phyloP scores from a whole-genome alignment of 2,113 vertebrate genomes.

The Clarias magur region DNA sequence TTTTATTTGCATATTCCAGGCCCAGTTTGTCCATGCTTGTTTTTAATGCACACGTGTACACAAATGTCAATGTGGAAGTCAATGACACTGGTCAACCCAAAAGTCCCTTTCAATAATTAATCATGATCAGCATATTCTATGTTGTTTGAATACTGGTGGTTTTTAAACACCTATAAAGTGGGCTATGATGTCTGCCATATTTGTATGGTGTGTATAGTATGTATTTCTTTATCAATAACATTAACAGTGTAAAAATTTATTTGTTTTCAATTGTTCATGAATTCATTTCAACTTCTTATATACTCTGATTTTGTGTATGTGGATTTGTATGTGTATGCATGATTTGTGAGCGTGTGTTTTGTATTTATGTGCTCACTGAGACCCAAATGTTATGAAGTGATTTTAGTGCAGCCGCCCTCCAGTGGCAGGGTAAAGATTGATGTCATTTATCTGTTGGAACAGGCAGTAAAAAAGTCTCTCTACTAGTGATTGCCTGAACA shows the following conservation, averaged over 20 bases:
- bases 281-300: neutral
- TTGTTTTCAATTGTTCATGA: neutral
- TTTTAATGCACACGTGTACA: slow-evolving; percentile 53
- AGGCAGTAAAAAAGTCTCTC: slow-evolving; percentile 62
- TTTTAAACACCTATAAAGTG: neutral
- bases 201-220: neutral
- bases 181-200: neutral
- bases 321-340: slow-evolving; percentile 18
- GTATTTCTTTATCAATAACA: neutral
- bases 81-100: neutral
- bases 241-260: neutral
- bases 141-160: neutral
- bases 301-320: neutral
- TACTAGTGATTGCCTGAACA: slow-evolving; percentile 52
- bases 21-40: slow-evolving; percentile 2
- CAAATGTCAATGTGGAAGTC: slow-evolving; percentile 17
- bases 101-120: neutral
- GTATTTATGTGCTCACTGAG: slow-evolving; percentile 41
- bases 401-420: slow-evolving; percentile 53
- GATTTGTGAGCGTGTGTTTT: slow-evolving; percentile 24
- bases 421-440: slow-evolving; percentile 67
- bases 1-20: slow-evolving; percentile 64
- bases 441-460: slow-evolving; percentile 69
- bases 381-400: slow-evolving; percentile 41
- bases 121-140: neutral